Evolutionary conservation across 2,113 vertebrate species (phyloP).

Genomic region (Carollia perspicillata): DNA sequence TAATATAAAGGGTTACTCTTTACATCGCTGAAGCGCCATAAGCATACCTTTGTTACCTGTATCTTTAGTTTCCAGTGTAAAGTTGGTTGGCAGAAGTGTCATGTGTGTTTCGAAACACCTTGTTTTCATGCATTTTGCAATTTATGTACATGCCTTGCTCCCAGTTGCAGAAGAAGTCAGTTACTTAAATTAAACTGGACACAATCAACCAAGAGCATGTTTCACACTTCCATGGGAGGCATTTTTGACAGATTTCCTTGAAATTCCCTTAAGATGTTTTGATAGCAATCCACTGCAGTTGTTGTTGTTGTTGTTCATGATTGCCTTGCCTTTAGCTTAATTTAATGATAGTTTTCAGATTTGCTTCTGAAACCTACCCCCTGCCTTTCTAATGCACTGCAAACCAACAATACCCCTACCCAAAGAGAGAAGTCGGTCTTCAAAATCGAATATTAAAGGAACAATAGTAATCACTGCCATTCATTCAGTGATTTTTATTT

Average conservation of each 20-base stretch:
- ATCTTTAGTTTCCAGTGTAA: neutral
- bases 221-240: slow-evolving; percentile 32
- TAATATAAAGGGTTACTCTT: neutral
- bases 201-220: neutral
- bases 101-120: neutral
- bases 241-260: slow-evolving; percentile 31
- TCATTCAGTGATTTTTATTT: slow-evolving; percentile 19
- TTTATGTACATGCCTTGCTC: neutral
- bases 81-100: neutral
- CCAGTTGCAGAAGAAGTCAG: neutral
- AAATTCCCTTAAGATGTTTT: slow-evolving; percentile 30
- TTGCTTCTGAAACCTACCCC: neutral
- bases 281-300: neutral
- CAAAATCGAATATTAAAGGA: neutral
- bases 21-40: neutral
- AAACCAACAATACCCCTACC: neutral
- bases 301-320: neutral
- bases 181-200: slow-evolving; percentile 1
- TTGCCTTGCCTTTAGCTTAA: slow-evolving; percentile 14
- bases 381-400: neutral
- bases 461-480: neutral
- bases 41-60: neutral
- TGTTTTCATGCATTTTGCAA: neutral
- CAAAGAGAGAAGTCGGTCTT: neutral
- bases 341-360: slow-evolving; percentile 19